A percentile compares a stretch with the other conserved stretches of the same genome.
phyloP scores from a whole-genome alignment of 2,888 invertebrate species.

The Nomada ruficornis region DNA sequence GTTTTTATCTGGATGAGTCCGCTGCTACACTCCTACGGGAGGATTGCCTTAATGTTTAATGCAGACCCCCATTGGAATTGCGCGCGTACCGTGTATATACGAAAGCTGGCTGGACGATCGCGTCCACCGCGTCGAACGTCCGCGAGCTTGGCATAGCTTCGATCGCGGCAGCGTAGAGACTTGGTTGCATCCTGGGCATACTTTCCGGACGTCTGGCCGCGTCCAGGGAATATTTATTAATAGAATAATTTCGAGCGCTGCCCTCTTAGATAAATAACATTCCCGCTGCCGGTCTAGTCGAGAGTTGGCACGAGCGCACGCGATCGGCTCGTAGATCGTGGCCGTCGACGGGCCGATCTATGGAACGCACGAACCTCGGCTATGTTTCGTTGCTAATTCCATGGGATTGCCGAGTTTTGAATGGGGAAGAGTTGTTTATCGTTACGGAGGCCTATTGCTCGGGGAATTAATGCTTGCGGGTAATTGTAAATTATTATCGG shows the following conservation, averaged over 20 bases:
- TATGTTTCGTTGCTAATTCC: conserved; percentile 43
- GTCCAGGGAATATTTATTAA: conserved; percentile 45
- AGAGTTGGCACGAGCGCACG: conserved; percentile 28
- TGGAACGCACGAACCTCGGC: conserved; percentile 22
- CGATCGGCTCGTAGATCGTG: conserved; percentile 38
- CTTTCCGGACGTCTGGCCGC: conserved; percentile 50
- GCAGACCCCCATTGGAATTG: conserved; percentile 72
- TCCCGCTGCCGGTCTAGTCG: conserved; percentile 2
- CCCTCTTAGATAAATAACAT: conserved; percentile 39
- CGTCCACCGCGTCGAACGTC: conserved; percentile 33
- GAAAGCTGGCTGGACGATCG: conserved; percentile 50
- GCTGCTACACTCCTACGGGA: conserved; percentile 66
- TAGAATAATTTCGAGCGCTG: conserved; percentile 55
- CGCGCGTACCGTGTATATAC: conserved; percentile 58
- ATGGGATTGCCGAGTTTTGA: conserved; percentile 34
- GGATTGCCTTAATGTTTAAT: conserved; percentile 77
- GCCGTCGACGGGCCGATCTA: conserved; percentile 31
- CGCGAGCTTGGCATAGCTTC: conserved; percentile 63
- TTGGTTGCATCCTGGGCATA: conserved; percentile 46
- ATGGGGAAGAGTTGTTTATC: conserved; percentile 17
- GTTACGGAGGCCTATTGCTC: neutral
- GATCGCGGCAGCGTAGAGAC: conserved; percentile 33
- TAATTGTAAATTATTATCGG: conserved; percentile 36
- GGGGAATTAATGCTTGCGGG: neutral
- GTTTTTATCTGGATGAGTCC: conserved; percentile 71